Evolutionary conservation across 1,140 invertebrate genomes (phyloP).

Genomic region (Bombus confusus): DNA sequence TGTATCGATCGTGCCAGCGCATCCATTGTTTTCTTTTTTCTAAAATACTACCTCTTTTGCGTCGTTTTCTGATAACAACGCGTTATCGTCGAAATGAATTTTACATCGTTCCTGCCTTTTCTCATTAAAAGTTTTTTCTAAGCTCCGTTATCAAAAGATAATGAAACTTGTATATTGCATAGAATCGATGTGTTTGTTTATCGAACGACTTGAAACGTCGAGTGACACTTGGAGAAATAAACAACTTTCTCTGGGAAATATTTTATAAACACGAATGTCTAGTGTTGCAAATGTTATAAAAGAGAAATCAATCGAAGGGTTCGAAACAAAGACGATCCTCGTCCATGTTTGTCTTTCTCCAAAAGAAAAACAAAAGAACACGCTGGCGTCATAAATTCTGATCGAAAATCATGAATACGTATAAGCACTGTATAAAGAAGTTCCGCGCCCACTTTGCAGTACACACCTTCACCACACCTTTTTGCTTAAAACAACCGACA

Average conservation of each 20-base stretch:
- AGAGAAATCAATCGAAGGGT: no score
- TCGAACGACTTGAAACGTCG: background rate
- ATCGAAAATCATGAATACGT: no score
- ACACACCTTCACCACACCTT: background rate
- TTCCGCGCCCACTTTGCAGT: background rate
- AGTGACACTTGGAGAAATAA: constrained; percentile 8
- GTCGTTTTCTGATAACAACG: background rate
- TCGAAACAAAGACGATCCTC: no score
- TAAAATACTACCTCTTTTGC: background rate
- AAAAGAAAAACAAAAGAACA: no score
- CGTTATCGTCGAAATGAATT: background rate
- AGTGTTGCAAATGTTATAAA: background rate
- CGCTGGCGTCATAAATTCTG: no score
- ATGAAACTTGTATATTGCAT: background rate
- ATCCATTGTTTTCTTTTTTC: background rate
- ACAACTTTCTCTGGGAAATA: background rate
- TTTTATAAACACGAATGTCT: background rate
- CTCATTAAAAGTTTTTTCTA: background rate
- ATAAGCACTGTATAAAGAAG: background rate
- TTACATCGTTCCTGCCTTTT: background rate
- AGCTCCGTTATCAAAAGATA: background rate
- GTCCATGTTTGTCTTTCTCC: no score
- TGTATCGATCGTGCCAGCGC: background rate
- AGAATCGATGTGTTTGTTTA: constrained; percentile 8
- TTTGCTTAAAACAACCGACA: background rate